phyloP scores from a whole-genome alignment of 2,797 vertebrate genomes.

The Sphenopsis melanotis region DNA sequence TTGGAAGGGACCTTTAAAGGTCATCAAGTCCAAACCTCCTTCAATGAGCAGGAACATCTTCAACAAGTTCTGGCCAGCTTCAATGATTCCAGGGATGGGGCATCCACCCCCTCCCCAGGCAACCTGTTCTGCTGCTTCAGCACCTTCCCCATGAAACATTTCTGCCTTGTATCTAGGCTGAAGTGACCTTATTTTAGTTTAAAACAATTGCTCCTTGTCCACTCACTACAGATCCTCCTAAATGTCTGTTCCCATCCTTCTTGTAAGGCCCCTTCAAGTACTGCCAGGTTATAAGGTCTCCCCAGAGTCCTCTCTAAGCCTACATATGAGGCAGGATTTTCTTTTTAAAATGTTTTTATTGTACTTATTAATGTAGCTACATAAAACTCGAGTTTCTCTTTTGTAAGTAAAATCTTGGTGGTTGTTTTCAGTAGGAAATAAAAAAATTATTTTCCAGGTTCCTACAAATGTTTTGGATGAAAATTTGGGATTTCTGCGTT shows the following conservation, averaged over 20 bases:
- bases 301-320: not conserved
- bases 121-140: not conserved
- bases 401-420: not conserved
- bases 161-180: not conserved
- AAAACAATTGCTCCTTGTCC: not conserved
- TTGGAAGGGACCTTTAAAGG: not conserved
- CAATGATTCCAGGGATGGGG: not conserved
- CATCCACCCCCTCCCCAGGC: not conserved
- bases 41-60: not conserved
- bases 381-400: not conserved
- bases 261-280: not conserved
- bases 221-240: not conserved
- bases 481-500: not conserved
- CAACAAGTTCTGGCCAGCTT: accelerated
- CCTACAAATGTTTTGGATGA: not conserved
- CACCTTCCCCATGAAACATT: not conserved
- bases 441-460: not conserved
- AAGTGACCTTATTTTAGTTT: not conserved
- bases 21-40: not conserved
- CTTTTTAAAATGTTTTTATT: not conserved
- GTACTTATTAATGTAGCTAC: not conserved
- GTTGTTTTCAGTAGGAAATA: not conserved
- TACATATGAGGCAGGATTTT: not conserved
- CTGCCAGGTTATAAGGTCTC: not conserved
- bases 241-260: not conserved